Percentiles rank a stretch among this genome's conserved stretches.
These are phyloP conservation scores for Crioceris asparagi DNA, from an alignment of 2,888 invertebrate species.

Conservation along the genomic window DNA sequence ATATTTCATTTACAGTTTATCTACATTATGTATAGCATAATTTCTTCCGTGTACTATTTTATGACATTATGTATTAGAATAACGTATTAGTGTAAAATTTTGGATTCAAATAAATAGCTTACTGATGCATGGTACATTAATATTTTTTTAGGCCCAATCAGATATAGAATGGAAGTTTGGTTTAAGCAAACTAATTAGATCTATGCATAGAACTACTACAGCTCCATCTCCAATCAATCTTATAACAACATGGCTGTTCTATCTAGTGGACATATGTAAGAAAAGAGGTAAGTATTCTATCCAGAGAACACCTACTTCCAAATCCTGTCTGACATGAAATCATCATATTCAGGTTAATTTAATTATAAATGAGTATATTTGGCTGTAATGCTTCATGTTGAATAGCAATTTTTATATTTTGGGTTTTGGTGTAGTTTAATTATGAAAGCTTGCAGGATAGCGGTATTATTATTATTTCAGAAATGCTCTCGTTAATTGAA, in stretches of 20 bases:
- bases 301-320: too few relatives aligned
- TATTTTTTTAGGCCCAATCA: slow-evolving; percentile 75
- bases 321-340: too few relatives aligned
- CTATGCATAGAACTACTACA: slow-evolving; percentile 96
- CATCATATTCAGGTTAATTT: neutral
- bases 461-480: too few relatives aligned
- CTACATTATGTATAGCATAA: too few relatives aligned
- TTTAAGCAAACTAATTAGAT: slow-evolving; percentile 92
- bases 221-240: slow-evolving; percentile 97
- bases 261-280: slow-evolving; percentile 69
- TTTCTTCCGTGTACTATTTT: too few relatives aligned
- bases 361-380: neutral
- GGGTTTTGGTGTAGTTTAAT: neutral
- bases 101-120: too few relatives aligned
- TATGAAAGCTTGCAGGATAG: too few relatives aligned
- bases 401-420: neutral
- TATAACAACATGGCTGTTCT: slow-evolving; percentile 87
- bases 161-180: slow-evolving; percentile 99
- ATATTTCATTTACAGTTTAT: too few relatives aligned
- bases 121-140: too few relatives aligned
- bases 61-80: too few relatives aligned
- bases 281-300: slow-evolving; percentile 39
- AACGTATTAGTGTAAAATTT: too few relatives aligned
- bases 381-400: neutral
- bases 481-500: too few relatives aligned